These are phyloP conservation scores for Oryzias javanicus DNA, from an alignment of 2,113 vertebrate species.

Conservation along the genomic window DNA sequence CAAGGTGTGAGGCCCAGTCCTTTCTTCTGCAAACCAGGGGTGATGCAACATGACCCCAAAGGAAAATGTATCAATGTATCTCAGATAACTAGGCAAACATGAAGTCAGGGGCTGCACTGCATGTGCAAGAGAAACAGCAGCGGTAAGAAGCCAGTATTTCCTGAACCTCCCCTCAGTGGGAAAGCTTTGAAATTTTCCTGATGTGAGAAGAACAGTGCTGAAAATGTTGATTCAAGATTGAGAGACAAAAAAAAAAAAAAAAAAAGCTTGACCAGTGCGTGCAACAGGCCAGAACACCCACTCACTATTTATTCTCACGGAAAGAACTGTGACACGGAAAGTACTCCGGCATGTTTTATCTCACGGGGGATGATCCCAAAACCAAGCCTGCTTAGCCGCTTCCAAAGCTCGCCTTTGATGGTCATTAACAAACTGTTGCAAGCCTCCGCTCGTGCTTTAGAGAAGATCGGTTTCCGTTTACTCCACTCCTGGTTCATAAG, in stretches of 20 bases:
- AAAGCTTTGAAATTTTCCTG: conserved; percentile 24
- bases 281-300: conserved; percentile 34
- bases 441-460: conserved; percentile 5
- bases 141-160: conserved; percentile 21
- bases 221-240: conserved; percentile 31
- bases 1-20: conserved; percentile 63
- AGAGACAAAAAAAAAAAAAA: neutral
- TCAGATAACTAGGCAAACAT: conserved; percentile 42
- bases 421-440: conserved; percentile 27
- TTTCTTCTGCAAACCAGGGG: conserved; percentile 16
- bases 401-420: conserved; percentile 34
- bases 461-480: conserved; percentile 6
- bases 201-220: conserved; percentile 21
- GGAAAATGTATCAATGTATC: conserved; percentile 55
- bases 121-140: conserved; percentile 18
- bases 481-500: conserved; percentile 18
- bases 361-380: conserved; percentile 30
- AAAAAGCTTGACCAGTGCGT: conserved; percentile 19
- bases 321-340: conserved; percentile 7
- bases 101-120: conserved; percentile 2
- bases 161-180: conserved; percentile 18
- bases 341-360: conserved; percentile 41
- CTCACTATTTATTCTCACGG: conserved; percentile 28
- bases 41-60: conserved; percentile 47
- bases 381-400: conserved; percentile 8